These are phyloP conservation scores for Anarrhichthys ocellatus DNA, from an alignment of 2,113 vertebrate genomes.

Conservation along the genomic window DNA sequence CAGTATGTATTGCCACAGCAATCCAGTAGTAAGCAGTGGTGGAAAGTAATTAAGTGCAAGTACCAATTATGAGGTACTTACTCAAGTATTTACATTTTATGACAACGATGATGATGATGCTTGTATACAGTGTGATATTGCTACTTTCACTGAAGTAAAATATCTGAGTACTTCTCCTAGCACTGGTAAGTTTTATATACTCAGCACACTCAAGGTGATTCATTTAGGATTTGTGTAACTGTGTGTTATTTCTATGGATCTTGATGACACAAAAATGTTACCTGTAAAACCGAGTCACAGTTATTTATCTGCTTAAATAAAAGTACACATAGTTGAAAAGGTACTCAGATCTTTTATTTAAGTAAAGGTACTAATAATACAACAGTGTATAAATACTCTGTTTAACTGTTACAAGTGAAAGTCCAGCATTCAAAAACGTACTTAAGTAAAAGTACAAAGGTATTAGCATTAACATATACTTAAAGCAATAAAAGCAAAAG, in stretches of 20 bases:
- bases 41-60: background rate
- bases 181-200: background rate
- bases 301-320: background rate
- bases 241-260: background rate
- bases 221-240: background rate
- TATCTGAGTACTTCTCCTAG: background rate
- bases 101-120: too few relatives aligned
- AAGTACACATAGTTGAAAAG: background rate
- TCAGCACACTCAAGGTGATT: background rate
- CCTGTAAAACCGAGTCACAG: background rate
- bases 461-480: background rate
- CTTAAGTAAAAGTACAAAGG: background rate
- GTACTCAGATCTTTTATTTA: too few relatives aligned
- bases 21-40: background rate
- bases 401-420: too few relatives aligned
- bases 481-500: background rate
- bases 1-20: background rate
- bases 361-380: too few relatives aligned
- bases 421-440: too few relatives aligned
- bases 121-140: background rate
- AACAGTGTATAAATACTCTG: too few relatives aligned
- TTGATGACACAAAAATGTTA: background rate
- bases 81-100: background rate
- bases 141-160: background rate
- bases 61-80: background rate